Evolutionary conservation across 2,113 vertebrate genomes (phyloP).

Genomic region (Astur gentilis): DNA sequence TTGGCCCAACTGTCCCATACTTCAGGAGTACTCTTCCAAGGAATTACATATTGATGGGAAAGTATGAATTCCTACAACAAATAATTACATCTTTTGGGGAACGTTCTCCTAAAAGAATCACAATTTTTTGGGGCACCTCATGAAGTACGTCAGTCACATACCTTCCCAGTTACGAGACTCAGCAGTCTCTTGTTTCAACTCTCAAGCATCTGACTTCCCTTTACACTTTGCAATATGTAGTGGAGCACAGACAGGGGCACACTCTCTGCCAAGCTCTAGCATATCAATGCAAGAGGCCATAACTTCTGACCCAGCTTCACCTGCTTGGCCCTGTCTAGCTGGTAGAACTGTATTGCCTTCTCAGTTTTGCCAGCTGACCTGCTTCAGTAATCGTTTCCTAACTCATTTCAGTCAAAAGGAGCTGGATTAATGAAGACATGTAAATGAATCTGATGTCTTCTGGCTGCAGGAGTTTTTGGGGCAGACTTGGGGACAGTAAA

Average conservation of each 20-base stretch:
- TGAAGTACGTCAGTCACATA: not conserved
- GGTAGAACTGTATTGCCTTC: not conserved
- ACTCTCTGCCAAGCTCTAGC: not conserved
- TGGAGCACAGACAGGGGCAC: not conserved
- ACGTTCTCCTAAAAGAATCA: not conserved
- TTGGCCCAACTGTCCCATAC: not conserved
- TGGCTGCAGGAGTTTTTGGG: not conserved
- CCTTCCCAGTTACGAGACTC: not conserved
- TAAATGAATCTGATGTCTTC: not conserved
- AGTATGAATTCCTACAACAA: not conserved
- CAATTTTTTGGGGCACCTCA: not conserved
- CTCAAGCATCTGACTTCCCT: not conserved
- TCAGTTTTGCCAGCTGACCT: not conserved
- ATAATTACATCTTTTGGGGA: not conserved
- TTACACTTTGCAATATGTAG: not conserved
- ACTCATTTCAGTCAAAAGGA: not conserved
- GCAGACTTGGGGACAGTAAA: not conserved
- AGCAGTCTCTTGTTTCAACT: not conserved
- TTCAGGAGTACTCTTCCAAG: not conserved
- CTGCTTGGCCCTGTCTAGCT: not conserved
- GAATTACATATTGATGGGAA: not conserved
- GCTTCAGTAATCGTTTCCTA: not conserved
- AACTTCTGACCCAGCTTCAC: not conserved
- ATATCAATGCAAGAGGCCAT: not conserved
- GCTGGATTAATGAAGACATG: not conserved